phyloP scores from a whole-genome alignment of 2,888 invertebrate genomes.

The Diachrysia chrysitis region DNA sequence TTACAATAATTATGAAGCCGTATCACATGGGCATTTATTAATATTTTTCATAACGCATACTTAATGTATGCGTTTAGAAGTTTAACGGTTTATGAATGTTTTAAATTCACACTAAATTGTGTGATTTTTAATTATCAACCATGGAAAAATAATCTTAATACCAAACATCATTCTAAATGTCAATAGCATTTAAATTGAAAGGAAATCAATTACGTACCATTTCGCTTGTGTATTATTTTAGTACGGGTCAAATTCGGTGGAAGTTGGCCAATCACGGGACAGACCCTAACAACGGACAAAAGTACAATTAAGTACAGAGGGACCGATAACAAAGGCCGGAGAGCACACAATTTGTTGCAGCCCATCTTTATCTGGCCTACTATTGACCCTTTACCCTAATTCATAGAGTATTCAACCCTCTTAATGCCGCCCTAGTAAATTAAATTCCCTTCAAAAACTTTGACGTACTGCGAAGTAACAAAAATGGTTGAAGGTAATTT shows the following conservation, averaged over 20 bases:
- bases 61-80: too few species aligned
- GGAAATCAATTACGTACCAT: conserved; percentile 58
- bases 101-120: too few species aligned
- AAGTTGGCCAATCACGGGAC: conserved; percentile 78
- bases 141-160: not conserved
- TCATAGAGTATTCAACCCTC: conserved; percentile 77
- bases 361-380: conserved; percentile 86
- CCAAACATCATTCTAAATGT: conserved; percentile 11
- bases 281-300: conserved; percentile 81
- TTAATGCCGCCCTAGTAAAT: conserved; percentile 56
- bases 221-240: conserved; percentile 71
- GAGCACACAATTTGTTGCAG: conserved; percentile 88
- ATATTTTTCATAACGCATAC: too few species aligned
- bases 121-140: too few species aligned
- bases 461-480: conserved; percentile 49
- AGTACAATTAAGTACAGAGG: conserved; percentile 88
- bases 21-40: too few species aligned
- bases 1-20: too few species aligned
- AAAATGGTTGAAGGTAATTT: conserved; percentile 28
- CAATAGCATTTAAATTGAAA: conserved; percentile 30
- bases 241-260: conserved; percentile 69
- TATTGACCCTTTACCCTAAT: conserved; percentile 89
- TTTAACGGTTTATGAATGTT: too few species aligned
- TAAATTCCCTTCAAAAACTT: conserved; percentile 48
- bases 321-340: conserved; percentile 84